These are phyloP conservation scores for Dromius quadrimaculatus DNA, from an alignment of 2,888 invertebrate species.

Conservation along the genomic window DNA sequence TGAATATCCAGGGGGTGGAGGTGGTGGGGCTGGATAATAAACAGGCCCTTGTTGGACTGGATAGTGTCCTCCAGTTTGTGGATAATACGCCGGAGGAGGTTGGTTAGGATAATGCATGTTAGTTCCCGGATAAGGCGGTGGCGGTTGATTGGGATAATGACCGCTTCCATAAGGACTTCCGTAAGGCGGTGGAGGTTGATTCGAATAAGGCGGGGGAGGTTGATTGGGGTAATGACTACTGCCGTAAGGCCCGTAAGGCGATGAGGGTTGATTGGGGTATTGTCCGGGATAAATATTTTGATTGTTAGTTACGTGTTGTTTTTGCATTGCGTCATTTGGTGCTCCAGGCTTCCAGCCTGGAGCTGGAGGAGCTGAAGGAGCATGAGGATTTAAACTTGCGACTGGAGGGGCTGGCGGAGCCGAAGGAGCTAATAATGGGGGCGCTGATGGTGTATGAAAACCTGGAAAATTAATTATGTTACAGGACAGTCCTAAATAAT, in stretches of 20 bases:
- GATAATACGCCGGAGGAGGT: constrained; percentile 6
- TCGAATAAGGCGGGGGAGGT: constrained; percentile 16
- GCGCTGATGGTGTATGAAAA: background rate
- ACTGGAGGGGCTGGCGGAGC: background rate
- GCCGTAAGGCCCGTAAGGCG: background rate
- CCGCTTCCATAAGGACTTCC: background rate
- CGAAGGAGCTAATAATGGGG: background rate
- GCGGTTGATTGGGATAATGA: constrained; percentile 1
- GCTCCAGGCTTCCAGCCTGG: constrained; percentile 11
- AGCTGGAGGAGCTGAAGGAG: constrained; percentile 28
- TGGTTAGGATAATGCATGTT: constrained; percentile 2
- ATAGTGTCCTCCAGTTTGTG: constrained; percentile 9
- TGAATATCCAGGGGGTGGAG: constrained; percentile 33
- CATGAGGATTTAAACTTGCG: background rate
- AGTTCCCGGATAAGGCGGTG: constrained; percentile 25
- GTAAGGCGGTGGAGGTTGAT: background rate
- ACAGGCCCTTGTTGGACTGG: constrained; percentile 6
- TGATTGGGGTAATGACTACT: background rate
- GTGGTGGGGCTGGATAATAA: constrained; percentile 25
- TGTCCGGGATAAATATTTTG: background rate
- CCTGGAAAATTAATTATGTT: no score
- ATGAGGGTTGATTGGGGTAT: background rate
- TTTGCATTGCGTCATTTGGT: background rate
- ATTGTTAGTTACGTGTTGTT: background rate
- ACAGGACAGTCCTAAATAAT: no score